A percentile compares a stretch with the other conserved stretches of the same genome.
phyloP scores from a whole-genome alignment of 2,797 vertebrate species.

The Sternotherus odoratus region DNA sequence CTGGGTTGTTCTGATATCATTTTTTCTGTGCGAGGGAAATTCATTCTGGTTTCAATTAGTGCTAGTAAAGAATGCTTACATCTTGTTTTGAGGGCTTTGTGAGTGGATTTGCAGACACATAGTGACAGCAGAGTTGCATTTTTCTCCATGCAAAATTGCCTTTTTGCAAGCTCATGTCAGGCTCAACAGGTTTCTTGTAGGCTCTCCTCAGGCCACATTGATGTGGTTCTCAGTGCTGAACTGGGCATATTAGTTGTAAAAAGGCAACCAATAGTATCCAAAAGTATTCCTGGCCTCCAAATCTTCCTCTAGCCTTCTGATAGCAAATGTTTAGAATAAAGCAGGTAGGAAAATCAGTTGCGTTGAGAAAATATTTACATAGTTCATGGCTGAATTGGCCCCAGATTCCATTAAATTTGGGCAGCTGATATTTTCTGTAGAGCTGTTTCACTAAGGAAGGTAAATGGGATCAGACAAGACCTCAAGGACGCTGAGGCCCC shows the following conservation, averaged over 20 bases:
- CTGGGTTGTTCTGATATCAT: not conserved
- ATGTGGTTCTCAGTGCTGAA: not conserved
- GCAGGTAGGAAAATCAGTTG: not conserved
- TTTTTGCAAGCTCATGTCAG: not conserved
- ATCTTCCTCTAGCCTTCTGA: not conserved
- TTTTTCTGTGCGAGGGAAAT: not conserved
- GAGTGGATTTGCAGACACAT: not conserved
- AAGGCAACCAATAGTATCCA: not conserved
- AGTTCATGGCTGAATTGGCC: not conserved
- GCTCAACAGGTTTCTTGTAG: not conserved
- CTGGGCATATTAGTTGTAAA: not conserved
- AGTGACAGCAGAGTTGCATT: not conserved
- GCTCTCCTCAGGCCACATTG: not conserved
- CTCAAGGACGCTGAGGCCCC: not conserved
- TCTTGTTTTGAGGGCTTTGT: not conserved
- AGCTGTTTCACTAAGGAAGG: not conserved
- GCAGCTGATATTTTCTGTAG: not conserved
- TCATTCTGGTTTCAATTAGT: not conserved
- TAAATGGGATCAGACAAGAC: fast-evolving
- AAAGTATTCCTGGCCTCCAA: not conserved
- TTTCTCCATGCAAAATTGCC: not conserved
- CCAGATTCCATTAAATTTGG: not conserved
- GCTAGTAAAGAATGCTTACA: not conserved
- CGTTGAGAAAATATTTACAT: not conserved
- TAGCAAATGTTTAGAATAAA: not conserved